Base-by-base conservation (phyloP, 2,888 invertebrate species). In the Mythimna lalbum region DNA sequence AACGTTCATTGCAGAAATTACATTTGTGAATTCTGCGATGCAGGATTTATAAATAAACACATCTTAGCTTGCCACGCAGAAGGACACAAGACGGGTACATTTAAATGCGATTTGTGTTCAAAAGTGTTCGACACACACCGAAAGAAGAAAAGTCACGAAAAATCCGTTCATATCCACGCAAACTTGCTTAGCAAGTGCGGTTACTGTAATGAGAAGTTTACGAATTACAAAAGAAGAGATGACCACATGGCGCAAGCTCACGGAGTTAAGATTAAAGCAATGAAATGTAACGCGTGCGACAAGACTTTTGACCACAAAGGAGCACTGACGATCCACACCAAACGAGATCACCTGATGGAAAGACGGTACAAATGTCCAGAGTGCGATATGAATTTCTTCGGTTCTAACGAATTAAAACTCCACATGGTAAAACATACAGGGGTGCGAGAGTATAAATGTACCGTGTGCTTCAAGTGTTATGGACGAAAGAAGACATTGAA, bases 111-210 rank as follows among this genome's bases (percentile, higher is more conserved):
- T 36, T 80, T 87, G 10, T 96, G 96, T 72, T 87, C 93, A 0
- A 96, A 96, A 85, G 91, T 94, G 0, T 96, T 96, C 66, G 93
- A 94, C n/a, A 95, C 95, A 0, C 88, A 91, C 17, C 88, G 93
- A 36, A 95, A 95, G 72, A 90, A 94, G 72, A 92, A 92, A 57
- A 91, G 93, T 0, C 96, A 96, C 70, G 94, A 94, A 64, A 93
- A 92, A 50, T 90, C 91, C 1, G 94, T 96, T 1, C 96, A 94
- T 55, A 85, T 90, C 0, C 88, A 91, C 50, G 86, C 81, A 2
- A 87, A 87, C 17, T 73, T 84, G 72, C 59, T 90, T 10, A 90
- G 90, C 75, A 92, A 91, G 69, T 94, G 94, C 60, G 90, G 90
- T 0, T 92, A 91, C 33, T 94, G 94, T 66, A 86, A 86, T 4